Evolutionary conservation across 2,113 vertebrate species (phyloP).

Genomic region (Thunnus maccoyii): DNA sequence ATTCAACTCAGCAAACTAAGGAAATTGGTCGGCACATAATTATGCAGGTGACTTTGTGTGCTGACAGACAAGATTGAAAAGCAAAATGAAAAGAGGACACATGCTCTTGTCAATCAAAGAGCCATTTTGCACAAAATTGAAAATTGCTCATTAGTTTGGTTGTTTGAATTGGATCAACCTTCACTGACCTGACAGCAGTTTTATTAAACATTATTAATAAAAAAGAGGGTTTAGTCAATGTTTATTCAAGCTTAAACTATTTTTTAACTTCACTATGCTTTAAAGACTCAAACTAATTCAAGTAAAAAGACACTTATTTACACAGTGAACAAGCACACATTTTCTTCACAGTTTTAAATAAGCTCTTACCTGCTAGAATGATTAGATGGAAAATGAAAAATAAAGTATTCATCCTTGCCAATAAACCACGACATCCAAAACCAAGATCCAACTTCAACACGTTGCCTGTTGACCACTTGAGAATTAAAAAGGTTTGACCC

Average conservation of each 20-base stretch:
- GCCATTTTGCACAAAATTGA: conserved; percentile 2
- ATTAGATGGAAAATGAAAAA: conserved; percentile 55
- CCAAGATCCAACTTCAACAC: conserved; percentile 40
- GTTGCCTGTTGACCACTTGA: conserved; percentile 36
- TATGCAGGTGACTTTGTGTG: conserved; percentile 44
- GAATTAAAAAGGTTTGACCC: conserved; percentile 52
- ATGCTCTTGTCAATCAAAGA: conserved; percentile 79
- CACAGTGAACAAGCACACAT: background rate
- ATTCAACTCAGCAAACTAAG: conserved; percentile 24
- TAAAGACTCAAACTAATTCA: background rate
- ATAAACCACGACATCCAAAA: conserved; percentile 44
- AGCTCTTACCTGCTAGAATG: conserved; percentile 74
- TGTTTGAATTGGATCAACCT: conserved; percentile 27
- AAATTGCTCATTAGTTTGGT: conserved; percentile 37
- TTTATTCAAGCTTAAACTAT: background rate
- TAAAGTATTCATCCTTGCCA: conserved; percentile 59
- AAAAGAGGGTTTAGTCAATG: background rate
- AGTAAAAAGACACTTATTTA: background rate
- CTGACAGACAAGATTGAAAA: conserved; percentile 38
- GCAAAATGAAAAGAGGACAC: conserved; percentile 44
- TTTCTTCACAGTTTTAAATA: background rate
- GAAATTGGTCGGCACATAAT: conserved; percentile 12
- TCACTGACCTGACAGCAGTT: background rate
- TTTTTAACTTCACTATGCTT: background rate
- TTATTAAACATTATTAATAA: background rate